Base-by-base conservation (phyloP, 2,797 vertebrate species). In the Premnoplex brunnescens region DNA sequence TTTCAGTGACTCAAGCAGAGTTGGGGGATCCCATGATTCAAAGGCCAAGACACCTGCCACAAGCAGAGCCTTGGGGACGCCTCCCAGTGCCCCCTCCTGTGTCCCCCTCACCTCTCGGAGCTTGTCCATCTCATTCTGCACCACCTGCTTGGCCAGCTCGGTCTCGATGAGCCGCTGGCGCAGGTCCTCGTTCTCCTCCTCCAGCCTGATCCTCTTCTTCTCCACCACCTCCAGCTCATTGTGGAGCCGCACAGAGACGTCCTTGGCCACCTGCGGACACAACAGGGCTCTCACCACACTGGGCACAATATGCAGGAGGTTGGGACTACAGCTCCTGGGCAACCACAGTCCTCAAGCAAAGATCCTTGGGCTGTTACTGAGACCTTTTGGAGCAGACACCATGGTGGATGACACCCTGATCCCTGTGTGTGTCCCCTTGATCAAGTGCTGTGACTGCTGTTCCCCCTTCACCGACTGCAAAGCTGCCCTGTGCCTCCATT, bases 41-140 rank as follows among this genome's bases (percentile, higher is more conserved):
- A 48, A 26, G 34, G 87, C 37, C 79, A 72, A 59, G 86, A 83
- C 93, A 92, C 43, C 68, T 92, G 74, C 92, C 54, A n/a, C 0
- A 0, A 41, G 58, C 79, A 91, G 55, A 92, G 79, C 69, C 66
- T 10, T 30, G 43, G 72, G 64, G 96, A 91, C 0, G 0, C 56
- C 83, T 51, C 54, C 39, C 1, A 0, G 36, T 23, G 12, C n/a
- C 58, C 41, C 10, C 27, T 59, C 14, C 52, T 0, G 0, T 60
- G 64, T 67, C 39, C 85, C 43, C 1, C 98, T 97, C 97, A 99
- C 99, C 99, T 99, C 99, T 97, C 99, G 97, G 74, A 98, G 98
- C 97, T 99, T 99, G 95, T 99, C 99, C 95, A 99, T 98, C 98
- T 99, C 99, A 0, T 98, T 98, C 97, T 99, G 99, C 64, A 99